A percentile compares a stretch with the other conserved stretches of the same genome.
Evolutionary conservation across 2,888 invertebrate genomes (phyloP).

Genomic region (Drosophila kokeensis): DNA sequence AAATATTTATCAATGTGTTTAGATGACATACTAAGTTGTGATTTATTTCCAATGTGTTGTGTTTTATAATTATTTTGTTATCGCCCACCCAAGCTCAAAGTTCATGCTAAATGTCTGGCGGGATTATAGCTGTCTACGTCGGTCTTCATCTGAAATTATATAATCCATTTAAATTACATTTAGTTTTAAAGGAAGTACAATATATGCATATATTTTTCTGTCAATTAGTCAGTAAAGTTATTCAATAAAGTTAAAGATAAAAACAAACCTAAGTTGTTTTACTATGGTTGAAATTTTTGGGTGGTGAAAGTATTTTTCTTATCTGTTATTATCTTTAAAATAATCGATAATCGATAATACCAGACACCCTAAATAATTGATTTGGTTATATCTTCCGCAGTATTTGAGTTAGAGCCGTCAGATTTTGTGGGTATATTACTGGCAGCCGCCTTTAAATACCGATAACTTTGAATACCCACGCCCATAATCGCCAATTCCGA

Average conservation of each 20-base stretch:
- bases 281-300: neutral
- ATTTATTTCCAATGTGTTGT: constrained; percentile 59
- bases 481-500: neutral
- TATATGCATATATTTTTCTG: constrained; percentile 64
- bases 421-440: no score
- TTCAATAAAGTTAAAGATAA: constrained; percentile 40
- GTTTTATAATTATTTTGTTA: constrained; percentile 38
- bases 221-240: constrained; percentile 67
- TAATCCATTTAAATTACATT: constrained; percentile 27
- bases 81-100: constrained; percentile 43
- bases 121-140: constrained; percentile 33
- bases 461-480: neutral
- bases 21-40: constrained; percentile 54
- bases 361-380: neutral
- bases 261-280: constrained; percentile 5
- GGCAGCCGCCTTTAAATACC: fast-evolving
- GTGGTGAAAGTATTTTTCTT: neutral
- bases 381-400: neutral
- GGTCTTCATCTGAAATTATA: constrained; percentile 33
- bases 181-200: constrained; percentile 43
- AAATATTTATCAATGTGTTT: constrained; percentile 45
- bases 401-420: neutral
- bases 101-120: constrained; percentile 32
- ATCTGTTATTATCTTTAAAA: neutral
- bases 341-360: neutral